Base-by-base conservation (phyloP, 2,113 vertebrate genomes). In the Passer domesticus region DNA sequence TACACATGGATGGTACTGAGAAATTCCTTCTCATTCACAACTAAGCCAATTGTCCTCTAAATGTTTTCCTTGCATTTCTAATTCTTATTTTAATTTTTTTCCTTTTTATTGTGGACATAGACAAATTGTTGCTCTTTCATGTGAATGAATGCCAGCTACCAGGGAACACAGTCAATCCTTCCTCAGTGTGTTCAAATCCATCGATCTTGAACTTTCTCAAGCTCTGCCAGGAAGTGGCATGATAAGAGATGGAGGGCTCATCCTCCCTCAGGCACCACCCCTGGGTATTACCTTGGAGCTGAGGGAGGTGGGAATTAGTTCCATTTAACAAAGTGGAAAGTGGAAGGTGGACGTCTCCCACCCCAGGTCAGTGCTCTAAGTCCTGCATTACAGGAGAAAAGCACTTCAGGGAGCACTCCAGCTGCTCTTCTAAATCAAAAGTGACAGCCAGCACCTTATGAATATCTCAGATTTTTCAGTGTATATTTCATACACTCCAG, bases 381-480 rank as follows among this genome's bases (percentile, higher is more conserved):
- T 15, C 33, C 23, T 92, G 59, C 39, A 19, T 81, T 63, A 52
- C 72, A 67, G 39, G 60, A 81, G 59, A 74, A 95, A 89, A 89
- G 24, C 92, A 59, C 63, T 92, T 93, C 70, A 43, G 3, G 64
- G 78, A 93, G 53, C 62, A 62, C 47, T 96, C 88, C 92, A 39
- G 35, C 63, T 86, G 25, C 39, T 78, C 59, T 75, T 81, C 59
- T 52, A 72, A 93, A 96, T 92, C 22, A 64, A 81, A 92, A 93
- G 39, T 92, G 94, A 95, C 94, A 96, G 91, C 64, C 64, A 81
- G 21, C 60, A 90, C 86, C 52, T 83, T 70, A 90, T 58, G 83
- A 74, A 72, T 90, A 92, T 59, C 76, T 81, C 76, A 70, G 50
- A 22, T 55, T 83, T 94, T 93, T 78, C 60, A 63, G 21, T 44